Percentiles rank a stretch among this genome's conserved stretches.
These are phyloP conservation scores for Acleris laterana DNA, from an alignment of 2,888 invertebrate genomes.

Conservation along the genomic window DNA sequence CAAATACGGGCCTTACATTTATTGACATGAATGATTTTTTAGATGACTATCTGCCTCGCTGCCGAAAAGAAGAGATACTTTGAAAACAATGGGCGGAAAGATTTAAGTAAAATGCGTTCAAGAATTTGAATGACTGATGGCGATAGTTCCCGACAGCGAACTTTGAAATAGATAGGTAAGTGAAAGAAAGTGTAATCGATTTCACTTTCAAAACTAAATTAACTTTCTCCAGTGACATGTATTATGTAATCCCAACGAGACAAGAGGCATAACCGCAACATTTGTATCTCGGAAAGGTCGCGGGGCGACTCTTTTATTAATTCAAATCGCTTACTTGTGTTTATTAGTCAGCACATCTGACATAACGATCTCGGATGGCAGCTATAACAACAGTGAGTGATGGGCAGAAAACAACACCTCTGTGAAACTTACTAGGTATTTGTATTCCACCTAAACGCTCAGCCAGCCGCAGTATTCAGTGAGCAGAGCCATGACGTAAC, in stretches of 20 bases:
- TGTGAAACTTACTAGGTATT: neutral
- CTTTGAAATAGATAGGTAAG: constrained; percentile 74
- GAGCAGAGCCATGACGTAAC: neutral
- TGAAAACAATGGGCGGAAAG: constrained; percentile 13
- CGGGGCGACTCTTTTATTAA: constrained; percentile 50
- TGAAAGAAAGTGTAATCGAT: constrained; percentile 84
- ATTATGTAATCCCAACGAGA: constrained; percentile 79
- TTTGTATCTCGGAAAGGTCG: constrained; percentile 77
- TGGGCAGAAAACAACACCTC: constrained; percentile 10
- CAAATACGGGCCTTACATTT: neutral
- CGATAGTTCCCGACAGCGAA: constrained; percentile 59
- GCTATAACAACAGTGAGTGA: constrained; percentile 21
- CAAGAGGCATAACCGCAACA: constrained; percentile 77
- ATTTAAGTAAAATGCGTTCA: constrained; percentile 35
- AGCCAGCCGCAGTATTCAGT: too few species aligned
- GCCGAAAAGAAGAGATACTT: constrained; percentile 13
- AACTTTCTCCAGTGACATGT: constrained; percentile 84
- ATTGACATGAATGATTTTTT: constrained; percentile 9
- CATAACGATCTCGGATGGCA: constrained; percentile 36
- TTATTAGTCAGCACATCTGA: constrained; percentile 41
- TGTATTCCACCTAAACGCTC: neutral
- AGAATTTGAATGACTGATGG: constrained; percentile 54
- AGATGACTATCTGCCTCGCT: neutral
- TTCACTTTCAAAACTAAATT: constrained; percentile 85
- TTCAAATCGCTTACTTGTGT: constrained; percentile 48